Conservation (phyloP, 2,888 invertebrate genomes). For the Pseudolycoriella hygida region DNA sequence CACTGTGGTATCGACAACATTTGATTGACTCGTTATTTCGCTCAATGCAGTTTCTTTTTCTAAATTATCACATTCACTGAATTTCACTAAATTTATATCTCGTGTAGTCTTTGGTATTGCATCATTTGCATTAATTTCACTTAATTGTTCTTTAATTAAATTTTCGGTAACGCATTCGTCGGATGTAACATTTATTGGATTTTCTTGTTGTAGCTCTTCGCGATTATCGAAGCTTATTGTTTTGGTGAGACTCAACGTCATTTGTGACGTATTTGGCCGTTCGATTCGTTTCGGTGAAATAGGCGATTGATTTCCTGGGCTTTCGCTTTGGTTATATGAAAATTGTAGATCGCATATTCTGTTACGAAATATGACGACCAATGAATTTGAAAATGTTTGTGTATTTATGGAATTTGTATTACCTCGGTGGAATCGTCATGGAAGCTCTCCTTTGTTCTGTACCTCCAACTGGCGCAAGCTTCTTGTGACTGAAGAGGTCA, state of each 20-base stretch:
- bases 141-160: neutral
- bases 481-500: constrained; percentile 33
- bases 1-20: neutral
- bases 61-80: constrained; percentile 2
- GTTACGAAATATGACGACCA: too few species aligned
- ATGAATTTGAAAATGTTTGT: neutral
- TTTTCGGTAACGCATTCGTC: neutral
- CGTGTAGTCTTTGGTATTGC: neutral
- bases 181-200: neutral
- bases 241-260: neutral
- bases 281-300: neutral
- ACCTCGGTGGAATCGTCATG: constrained; percentile 26
- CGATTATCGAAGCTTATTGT: constrained; percentile 3
- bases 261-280: neutral
- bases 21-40: neutral
- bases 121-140: constrained; percentile 1
- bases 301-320: constrained; percentile 1
- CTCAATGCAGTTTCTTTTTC: neutral
- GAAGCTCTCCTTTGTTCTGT: constrained; percentile 27
- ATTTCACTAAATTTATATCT: neutral
- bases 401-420: constrained; percentile 1
- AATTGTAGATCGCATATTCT: constrained; percentile 19
- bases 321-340: constrained; percentile 7
- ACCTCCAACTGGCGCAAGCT: constrained; percentile 19
- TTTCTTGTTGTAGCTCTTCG: neutral